phyloP scores from a whole-genome alignment of 2,113 vertebrate genomes.

The Scortum barcoo region DNA sequence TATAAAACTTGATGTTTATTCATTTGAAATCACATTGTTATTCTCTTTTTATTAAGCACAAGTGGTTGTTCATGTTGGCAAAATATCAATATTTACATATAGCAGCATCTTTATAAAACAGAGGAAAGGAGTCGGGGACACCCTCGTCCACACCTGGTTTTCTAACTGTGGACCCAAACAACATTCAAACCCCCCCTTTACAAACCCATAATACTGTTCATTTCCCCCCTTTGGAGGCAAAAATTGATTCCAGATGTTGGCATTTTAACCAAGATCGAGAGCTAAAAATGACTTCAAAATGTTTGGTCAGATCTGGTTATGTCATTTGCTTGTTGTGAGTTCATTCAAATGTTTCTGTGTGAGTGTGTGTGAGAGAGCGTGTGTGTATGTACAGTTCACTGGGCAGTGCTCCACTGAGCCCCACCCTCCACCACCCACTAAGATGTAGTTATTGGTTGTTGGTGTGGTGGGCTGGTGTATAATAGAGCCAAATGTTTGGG shows the following conservation, averaged over 20 bases:
- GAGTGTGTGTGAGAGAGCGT: constrained; percentile 14
- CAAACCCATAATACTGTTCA: constrained; percentile 35
- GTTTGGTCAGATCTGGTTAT: constrained; percentile 71
- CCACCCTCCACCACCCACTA: constrained; percentile 81
- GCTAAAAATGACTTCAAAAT: constrained; percentile 80
- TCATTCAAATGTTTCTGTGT: constrained; percentile 60
- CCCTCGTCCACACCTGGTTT: constrained; percentile 29
- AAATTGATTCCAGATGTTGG: constrained; percentile 76
- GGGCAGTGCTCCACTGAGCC: constrained; percentile 62
- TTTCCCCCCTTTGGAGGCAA: constrained; percentile 35
- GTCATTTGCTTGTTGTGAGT: constrained; percentile 76
- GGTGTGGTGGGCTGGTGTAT: constrained; percentile 74
- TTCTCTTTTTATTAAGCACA: background rate
- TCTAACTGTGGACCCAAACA: constrained; percentile 27
- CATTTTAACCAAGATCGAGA: constrained; percentile 35
- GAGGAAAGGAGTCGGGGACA: background rate
- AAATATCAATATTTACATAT: background rate
- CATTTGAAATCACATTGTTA: background rate
- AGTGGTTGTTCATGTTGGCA: background rate
- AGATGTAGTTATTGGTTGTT: constrained; percentile 77
- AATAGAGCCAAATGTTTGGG: constrained; percentile 76
- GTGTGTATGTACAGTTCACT: constrained; percentile 27
- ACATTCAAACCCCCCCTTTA: constrained; percentile 26
- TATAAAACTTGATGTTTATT: no score
- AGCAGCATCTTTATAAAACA: constrained; percentile 1